Conservation (phyloP, 2,797 vertebrate species). For the Carcharodon carcharias region DNA sequence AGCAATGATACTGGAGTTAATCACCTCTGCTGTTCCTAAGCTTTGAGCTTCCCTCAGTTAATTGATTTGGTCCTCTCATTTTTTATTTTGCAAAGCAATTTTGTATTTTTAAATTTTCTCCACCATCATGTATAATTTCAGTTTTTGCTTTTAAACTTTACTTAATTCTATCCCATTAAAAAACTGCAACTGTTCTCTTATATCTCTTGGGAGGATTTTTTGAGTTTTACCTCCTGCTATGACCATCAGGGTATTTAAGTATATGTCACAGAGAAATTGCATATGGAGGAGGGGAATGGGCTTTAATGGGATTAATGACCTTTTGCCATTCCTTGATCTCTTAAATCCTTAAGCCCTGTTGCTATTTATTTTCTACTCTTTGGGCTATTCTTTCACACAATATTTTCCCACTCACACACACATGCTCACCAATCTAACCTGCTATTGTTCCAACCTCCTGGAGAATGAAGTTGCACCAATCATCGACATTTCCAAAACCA, state of each 20-base stretch:
- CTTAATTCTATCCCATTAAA: not conserved
- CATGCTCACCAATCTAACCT: constrained; percentile 51
- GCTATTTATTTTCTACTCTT: not conserved
- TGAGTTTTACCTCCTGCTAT: not conserved
- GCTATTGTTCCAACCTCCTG: constrained; percentile 64
- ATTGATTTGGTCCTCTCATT: not conserved
- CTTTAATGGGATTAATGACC: not conserved
- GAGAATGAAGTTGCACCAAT: constrained; percentile 57
- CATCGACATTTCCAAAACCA: constrained; percentile 53
- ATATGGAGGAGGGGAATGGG: not conserved
- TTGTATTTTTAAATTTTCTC: not conserved
- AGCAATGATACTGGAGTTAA: not conserved
- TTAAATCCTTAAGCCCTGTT: not conserved
- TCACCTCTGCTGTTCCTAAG: not conserved
- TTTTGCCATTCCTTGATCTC: not conserved
- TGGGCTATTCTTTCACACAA: not conserved
- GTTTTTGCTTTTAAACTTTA: not conserved
- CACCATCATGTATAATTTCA: not conserved
- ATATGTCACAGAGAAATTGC: not conserved
- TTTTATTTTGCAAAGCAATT: not conserved
- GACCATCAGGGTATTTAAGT: not conserved
- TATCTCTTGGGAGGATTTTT: not conserved
- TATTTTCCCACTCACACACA: not conserved
- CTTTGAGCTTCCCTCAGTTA: not conserved
- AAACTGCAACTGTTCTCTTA: not conserved